phyloP scores from a whole-genome alignment of 35 echinoderm and acorn worm species.

The Holothuria glaberrima region DNA sequence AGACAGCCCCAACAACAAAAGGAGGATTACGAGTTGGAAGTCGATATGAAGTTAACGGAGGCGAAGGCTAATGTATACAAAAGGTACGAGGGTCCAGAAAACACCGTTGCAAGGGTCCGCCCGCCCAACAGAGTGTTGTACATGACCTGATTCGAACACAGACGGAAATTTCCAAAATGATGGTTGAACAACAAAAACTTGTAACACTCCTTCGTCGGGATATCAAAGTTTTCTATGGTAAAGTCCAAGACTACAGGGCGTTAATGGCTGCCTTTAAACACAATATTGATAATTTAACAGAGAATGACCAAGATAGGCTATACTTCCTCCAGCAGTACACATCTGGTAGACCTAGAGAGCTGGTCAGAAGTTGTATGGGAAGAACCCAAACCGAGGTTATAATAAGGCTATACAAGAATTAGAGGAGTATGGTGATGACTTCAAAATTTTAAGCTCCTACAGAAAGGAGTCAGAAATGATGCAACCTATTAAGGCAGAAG shows the following conservation, averaged over 20 bases:
- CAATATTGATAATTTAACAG: slow-evolving; percentile 29
- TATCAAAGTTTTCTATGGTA: no score
- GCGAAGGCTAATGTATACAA: slow-evolving; percentile 31
- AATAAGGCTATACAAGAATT: not conserved
- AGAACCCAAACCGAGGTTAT: no score
- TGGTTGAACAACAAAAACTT: slow-evolving; percentile 8
- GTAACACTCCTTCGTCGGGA: not conserved
- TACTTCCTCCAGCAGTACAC: slow-evolving; percentile 12
- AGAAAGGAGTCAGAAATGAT: slow-evolving; percentile 33
- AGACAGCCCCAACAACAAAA: not conserved
- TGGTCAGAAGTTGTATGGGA: slow-evolving; percentile 57
- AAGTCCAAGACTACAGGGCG: no score
- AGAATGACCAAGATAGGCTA: slow-evolving; percentile 31
- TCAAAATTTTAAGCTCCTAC: slow-evolving; percentile 45
- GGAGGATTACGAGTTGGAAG: slow-evolving; percentile 49
- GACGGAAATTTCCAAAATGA: no score
- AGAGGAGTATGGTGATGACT: slow-evolving; percentile 44
- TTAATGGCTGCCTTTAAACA: slow-evolving; percentile 43
- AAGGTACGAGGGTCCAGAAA: slow-evolving; percentile 16
- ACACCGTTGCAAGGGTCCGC: not conserved
- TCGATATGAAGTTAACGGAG: slow-evolving; percentile 31
- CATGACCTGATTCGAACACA: slow-evolving; percentile 9
- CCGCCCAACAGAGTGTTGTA: not conserved
- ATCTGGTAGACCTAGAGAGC: no score
- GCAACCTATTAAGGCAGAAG: no score